These are phyloP conservation scores for Ditylenchus weischeri DNA, from an alignment of 2,888 invertebrate genomes.

Conservation along the genomic window DNA sequence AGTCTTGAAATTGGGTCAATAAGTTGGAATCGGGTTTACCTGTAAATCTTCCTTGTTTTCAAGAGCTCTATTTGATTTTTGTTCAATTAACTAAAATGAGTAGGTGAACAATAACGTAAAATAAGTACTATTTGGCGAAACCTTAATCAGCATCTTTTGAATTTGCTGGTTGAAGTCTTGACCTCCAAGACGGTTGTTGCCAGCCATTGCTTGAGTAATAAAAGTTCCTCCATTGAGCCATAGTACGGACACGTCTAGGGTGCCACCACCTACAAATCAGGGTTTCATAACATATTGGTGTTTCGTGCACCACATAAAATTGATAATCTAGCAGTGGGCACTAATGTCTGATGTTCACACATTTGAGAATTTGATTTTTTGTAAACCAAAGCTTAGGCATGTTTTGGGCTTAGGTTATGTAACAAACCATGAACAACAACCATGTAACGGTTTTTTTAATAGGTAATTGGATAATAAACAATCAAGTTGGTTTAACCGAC, in stretches of 20 bases:
- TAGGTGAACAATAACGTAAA: conserved; percentile 18
- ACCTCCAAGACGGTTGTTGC: conserved; percentile 64
- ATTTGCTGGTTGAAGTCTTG: conserved; percentile 64
- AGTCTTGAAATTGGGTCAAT: no score
- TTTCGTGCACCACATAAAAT: no score
- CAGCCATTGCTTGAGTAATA: conserved; percentile 63
- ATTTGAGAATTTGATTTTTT: no score
- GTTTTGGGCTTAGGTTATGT: no score
- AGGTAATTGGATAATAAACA: conserved; percentile 4
- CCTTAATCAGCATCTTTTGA: conserved; percentile 56
- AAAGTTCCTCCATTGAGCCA: conserved; percentile 64
- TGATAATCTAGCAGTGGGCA: no score
- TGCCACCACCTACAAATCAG: conserved; percentile 48
- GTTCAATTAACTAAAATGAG: conserved; percentile 19
- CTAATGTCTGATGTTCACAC: no score
- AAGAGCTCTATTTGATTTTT: conserved; percentile 51
- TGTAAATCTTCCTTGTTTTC: conserved; percentile 60
- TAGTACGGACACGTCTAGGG: conserved; percentile 63
- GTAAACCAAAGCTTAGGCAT: no score
- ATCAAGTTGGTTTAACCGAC: conserved; percentile 39
- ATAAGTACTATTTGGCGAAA: conserved; percentile 12
- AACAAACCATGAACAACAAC: no score
- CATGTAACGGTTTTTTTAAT: no score
- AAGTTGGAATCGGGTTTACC: no score
- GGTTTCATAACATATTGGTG: no score